These are phyloP conservation scores for Brenthis hecate DNA, from an alignment of 2,888 invertebrate genomes.

Conservation along the genomic window DNA sequence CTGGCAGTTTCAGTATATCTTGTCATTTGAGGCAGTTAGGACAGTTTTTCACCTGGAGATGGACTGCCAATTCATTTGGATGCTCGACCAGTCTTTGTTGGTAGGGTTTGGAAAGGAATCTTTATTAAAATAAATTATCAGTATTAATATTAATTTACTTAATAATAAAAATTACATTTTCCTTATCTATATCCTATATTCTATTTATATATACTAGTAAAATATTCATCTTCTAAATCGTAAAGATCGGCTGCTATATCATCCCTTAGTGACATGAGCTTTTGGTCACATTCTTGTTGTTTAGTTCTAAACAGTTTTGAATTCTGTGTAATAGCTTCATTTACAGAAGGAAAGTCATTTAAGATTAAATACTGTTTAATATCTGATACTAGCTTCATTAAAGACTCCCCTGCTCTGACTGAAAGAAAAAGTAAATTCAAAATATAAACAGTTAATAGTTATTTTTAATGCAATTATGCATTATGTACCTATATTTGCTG, in stretches of 20 bases:
- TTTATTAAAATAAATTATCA: no score
- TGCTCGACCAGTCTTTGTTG: no score
- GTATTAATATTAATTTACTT: slow-evolving; percentile 1
- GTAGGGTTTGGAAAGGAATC: no score
- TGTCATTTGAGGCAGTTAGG: no score
- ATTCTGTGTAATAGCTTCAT: slow-evolving; percentile 97
- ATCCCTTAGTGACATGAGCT: slow-evolving; percentile 94
- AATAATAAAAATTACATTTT: slow-evolving; percentile 4
- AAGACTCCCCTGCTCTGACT: slow-evolving; percentile 97
- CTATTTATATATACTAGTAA: slow-evolving; percentile 91
- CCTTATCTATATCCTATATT: slow-evolving; percentile 12
- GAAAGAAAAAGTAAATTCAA: slow-evolving; percentile 53
- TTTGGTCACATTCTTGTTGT: slow-evolving; percentile 96
- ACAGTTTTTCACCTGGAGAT: no score
- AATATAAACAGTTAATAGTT: not conserved
- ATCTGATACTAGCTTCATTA: slow-evolving; percentile 98
- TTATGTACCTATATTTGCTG: slow-evolving; percentile 91
- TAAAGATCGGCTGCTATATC: slow-evolving; percentile 97
- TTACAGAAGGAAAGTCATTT: slow-evolving; percentile 98
- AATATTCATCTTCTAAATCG: slow-evolving; percentile 96
- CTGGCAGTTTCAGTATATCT: no score
- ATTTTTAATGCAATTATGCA: not conserved
- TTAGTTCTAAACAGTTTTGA: slow-evolving; percentile 94
- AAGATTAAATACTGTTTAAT: slow-evolving; percentile 98
- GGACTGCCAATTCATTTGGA: no score